phyloP scores from a whole-genome alignment of 1,140 invertebrate species.

The Danaus plexippus region DNA sequence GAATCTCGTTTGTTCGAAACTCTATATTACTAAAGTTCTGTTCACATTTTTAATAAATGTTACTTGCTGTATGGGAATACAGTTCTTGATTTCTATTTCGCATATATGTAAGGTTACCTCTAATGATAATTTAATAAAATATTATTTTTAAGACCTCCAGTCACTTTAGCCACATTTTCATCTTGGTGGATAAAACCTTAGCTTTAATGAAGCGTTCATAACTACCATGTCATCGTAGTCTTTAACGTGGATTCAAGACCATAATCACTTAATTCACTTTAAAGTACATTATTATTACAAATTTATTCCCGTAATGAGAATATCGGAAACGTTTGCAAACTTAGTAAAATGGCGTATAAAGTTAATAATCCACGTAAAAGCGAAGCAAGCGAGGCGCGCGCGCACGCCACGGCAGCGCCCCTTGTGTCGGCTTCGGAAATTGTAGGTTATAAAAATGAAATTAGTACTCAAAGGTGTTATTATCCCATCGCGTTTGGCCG shows the following conservation, averaged over 20 bases:
- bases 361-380: constrained; percentile 68
- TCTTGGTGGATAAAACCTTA: constrained; percentile 30
- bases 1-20: constrained; percentile 39
- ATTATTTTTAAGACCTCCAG: constrained; percentile 36
- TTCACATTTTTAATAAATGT: constrained; percentile 29
- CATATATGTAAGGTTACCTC: constrained; percentile 26
- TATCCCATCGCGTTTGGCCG: constrained; percentile 72
- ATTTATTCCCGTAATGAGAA: constrained; percentile 61
- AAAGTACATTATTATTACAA: constrained; percentile 61
- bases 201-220: constrained; percentile 49
- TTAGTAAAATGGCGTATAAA: constrained; percentile 69
- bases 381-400: constrained; percentile 50
- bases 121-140: constrained; percentile 24
- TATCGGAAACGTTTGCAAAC: constrained; percentile 63
- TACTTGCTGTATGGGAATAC: constrained; percentile 20
- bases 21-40: constrained; percentile 51
- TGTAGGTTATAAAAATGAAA: constrained; percentile 73
- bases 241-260: constrained; percentile 52
- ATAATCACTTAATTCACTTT: constrained; percentile 66
- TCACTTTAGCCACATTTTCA: constrained; percentile 8
- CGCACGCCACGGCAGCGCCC: constrained; percentile 68
- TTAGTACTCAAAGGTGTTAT: constrained; percentile 74
- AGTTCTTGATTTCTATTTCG: constrained; percentile 25
- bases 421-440: constrained; percentile 71
- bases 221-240: constrained; percentile 59